Conservation (phyloP, 2,888 invertebrate genomes). For the Ormyrus pomaceus region DNA sequence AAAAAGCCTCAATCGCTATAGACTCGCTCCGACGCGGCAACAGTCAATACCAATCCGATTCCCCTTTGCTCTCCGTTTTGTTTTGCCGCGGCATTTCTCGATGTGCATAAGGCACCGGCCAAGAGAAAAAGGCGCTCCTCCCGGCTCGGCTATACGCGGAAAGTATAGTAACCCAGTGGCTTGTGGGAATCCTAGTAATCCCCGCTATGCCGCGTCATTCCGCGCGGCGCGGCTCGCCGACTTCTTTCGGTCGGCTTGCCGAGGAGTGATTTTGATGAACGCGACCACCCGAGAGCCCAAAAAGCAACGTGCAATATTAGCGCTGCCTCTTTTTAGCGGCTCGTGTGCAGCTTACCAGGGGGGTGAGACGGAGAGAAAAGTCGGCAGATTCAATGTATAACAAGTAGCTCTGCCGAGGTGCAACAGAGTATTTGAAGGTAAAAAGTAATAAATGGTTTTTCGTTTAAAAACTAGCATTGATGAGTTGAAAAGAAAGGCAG, state of each 20-base stretch:
- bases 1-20: no score
- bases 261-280: slow-evolving; percentile 56
- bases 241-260: slow-evolving; percentile 47
- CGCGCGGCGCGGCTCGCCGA: slow-evolving; percentile 37
- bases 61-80: neutral
- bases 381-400: no score
- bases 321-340: neutral
- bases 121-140: slow-evolving; percentile 19
- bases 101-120: slow-evolving; percentile 51
- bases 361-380: no score
- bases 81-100: slow-evolving; percentile 51
- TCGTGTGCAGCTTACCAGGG: neutral
- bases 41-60: no score
- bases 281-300: slow-evolving; percentile 21
- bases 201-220: slow-evolving; percentile 53
- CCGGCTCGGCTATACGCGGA: slow-evolving; percentile 37
- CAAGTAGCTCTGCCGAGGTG: no score
- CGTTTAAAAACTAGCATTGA: no score
- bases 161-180: slow-evolving; percentile 55
- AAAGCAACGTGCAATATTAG: neutral
- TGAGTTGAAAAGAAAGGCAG: no score
- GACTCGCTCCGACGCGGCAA: no score
- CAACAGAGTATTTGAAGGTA: no score
- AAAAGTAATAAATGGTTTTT: no score
- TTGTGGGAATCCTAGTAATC: slow-evolving; percentile 56